These are phyloP conservation scores for Caenorhabditis uteleia DNA, from an alignment of 2,888 invertebrate species.

Conservation along the genomic window DNA sequence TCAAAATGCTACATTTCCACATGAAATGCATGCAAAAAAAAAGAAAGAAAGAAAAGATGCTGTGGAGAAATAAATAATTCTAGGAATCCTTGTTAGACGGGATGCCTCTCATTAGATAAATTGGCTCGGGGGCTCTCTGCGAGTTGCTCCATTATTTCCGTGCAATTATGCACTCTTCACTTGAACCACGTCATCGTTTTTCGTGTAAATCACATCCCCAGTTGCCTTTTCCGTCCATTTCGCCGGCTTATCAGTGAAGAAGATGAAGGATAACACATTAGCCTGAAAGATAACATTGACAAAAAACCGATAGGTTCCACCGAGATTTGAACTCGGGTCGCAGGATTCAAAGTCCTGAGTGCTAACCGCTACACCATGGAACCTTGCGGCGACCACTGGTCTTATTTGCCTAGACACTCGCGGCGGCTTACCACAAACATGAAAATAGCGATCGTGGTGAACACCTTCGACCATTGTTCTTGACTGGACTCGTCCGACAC, in stretches of 20 bases:
- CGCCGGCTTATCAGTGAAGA: constrained; percentile 43
- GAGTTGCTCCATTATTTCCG: too few relatives aligned
- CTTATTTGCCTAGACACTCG: background rate
- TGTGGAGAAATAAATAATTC: too few relatives aligned
- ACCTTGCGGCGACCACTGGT: constrained; percentile 15
- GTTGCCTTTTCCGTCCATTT: constrained; percentile 19
- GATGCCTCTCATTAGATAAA: too few relatives aligned
- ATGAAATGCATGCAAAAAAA: too few relatives aligned
- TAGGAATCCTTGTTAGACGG: too few relatives aligned
- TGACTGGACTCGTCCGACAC: constrained; percentile 44
- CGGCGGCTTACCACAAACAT: constrained; percentile 23
- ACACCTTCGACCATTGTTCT: constrained; percentile 31
- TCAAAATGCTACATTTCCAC: too few relatives aligned
- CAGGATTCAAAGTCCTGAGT: constrained; percentile 62
- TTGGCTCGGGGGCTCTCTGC: too few relatives aligned
- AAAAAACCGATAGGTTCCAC: constrained; percentile 44
- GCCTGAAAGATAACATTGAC: constrained; percentile 22
- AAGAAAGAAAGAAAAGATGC: too few relatives aligned
- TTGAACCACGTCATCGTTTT: constrained; percentile 3
- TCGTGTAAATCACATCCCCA: constrained; percentile 14
- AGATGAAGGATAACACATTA: constrained; percentile 42
- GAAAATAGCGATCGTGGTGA: constrained; percentile 14
- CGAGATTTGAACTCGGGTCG: constrained; percentile 62
- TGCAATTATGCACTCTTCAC: too few relatives aligned
- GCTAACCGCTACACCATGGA: constrained; percentile 60